Percentiles rank a stretch among this genome's conserved stretches.
These are phyloP conservation scores for Acyrthosiphon pisum DNA, from an alignment of 1,140 invertebrate genomes.

Conservation along the genomic window DNA sequence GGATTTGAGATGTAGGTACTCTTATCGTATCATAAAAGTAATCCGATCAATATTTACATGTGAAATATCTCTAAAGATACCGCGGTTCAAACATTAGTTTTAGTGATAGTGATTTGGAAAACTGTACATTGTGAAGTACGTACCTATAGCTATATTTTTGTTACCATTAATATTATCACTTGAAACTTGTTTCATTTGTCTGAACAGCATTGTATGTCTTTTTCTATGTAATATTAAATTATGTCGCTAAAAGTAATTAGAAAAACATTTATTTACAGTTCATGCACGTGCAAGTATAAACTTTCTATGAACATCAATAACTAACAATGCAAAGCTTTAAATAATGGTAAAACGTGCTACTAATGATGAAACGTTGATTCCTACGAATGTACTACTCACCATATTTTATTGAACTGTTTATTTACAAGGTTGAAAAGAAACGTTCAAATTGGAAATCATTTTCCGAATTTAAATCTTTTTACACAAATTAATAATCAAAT, in stretches of 20 bases:
- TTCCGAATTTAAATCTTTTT: slow-evolving; percentile 16
- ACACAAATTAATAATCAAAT: background rate
- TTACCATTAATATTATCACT: background rate
- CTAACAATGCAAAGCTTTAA: slow-evolving; percentile 6
- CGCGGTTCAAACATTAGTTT: background rate
- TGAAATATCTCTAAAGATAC: background rate
- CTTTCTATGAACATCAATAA: background rate
- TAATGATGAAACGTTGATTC: slow-evolving; percentile 8
- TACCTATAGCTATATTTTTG: background rate
- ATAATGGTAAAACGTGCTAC: background rate
- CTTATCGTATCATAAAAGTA: background rate
- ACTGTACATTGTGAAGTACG: background rate
- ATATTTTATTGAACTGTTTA: slow-evolving; percentile 13
- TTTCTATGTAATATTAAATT: background rate
- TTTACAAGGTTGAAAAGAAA: slow-evolving; percentile 6
- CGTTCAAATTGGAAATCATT: background rate
- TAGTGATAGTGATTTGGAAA: background rate
- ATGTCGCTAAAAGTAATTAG: background rate
- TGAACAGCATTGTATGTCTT: background rate
- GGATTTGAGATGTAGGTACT: background rate
- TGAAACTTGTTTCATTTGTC: background rate
- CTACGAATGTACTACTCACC: slow-evolving; percentile 30
- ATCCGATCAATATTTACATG: background rate
- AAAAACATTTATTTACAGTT: background rate
- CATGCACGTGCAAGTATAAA: background rate